A percentile compares a stretch with the other conserved stretches of the same genome.
Conservation (phyloP, 2,113 vertebrate genomes). For the Capreolus pygargus region DNA sequence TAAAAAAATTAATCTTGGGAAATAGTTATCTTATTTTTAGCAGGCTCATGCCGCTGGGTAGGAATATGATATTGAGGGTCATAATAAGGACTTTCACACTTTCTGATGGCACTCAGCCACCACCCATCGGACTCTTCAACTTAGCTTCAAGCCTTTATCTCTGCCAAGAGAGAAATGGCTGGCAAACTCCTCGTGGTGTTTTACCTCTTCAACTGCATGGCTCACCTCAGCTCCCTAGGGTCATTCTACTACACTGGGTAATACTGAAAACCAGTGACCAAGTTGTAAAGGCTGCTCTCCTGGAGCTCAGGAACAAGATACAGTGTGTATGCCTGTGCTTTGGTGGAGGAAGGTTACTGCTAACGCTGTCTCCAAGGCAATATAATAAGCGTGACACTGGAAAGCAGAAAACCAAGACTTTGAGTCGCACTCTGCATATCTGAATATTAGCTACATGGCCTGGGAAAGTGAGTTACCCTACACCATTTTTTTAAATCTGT, state of each 20-base stretch:
- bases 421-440: not conserved
- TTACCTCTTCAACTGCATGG: not conserved
- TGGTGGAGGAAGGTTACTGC: not conserved
- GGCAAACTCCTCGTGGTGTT: not conserved
- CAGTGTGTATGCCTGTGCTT: not conserved
- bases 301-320: not conserved
- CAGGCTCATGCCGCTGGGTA: not conserved
- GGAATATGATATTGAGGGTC: not conserved
- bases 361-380: not conserved
- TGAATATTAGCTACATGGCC: not conserved
- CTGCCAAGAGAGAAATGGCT: not conserved
- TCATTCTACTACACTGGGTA: not conserved
- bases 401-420: not conserved
- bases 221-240: not conserved
- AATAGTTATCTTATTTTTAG: conserved; percentile 54
- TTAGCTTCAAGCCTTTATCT: conserved; percentile 22
- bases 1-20: conserved; percentile 54
- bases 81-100: conserved; percentile 15
- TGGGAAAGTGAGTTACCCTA: not conserved
- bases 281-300: not conserved
- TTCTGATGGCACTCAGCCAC: not conserved
- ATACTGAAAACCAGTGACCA: not conserved
- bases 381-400: not conserved
- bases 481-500: not conserved
- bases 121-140: conserved; percentile 22